phyloP scores from a whole-genome alignment of 2,888 invertebrate species.

The Heliconius cydno region DNA sequence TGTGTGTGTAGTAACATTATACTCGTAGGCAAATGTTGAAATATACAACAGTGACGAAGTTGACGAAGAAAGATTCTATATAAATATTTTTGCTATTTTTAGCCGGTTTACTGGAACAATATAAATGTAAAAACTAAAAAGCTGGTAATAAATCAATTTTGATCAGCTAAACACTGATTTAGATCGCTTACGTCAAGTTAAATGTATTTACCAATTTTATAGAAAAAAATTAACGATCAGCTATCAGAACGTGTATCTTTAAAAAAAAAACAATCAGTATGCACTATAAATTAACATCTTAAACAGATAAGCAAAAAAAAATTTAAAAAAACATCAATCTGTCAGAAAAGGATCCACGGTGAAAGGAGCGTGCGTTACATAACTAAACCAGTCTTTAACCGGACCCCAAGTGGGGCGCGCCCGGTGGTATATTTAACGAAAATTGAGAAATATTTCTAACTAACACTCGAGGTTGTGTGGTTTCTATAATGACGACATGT shows the following conservation, averaged over 20 bases:
- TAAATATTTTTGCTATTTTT: too few relatives aligned
- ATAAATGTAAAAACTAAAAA: too few relatives aligned
- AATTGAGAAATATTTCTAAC: constrained; percentile 41
- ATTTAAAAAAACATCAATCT: constrained; percentile 23
- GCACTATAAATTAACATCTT: not conserved
- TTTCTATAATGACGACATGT: constrained; percentile 1
- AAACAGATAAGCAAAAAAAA: not conserved
- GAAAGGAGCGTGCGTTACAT: constrained; percentile 44
- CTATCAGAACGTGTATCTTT: too few relatives aligned
- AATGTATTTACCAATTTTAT: too few relatives aligned
- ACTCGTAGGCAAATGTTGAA: not conserved
- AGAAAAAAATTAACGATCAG: too few relatives aligned
- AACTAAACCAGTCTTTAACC: constrained; percentile 44
- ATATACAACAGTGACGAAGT: not conserved
- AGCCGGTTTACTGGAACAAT: too few relatives aligned
- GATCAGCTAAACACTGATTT: too few relatives aligned
- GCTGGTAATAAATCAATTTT: too few relatives aligned
- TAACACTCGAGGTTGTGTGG: constrained; percentile 1
- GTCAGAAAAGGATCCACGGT: constrained; percentile 42
- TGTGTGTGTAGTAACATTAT: not conserved
- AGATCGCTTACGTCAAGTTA: too few relatives aligned
- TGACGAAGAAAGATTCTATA: too few relatives aligned
- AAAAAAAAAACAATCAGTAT: too few relatives aligned
- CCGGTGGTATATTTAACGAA: constrained; percentile 41
- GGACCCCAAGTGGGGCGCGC: constrained; percentile 37